Base-by-base conservation (phyloP, 2,797 vertebrate species). In the Oreochromis grahami region DNA sequence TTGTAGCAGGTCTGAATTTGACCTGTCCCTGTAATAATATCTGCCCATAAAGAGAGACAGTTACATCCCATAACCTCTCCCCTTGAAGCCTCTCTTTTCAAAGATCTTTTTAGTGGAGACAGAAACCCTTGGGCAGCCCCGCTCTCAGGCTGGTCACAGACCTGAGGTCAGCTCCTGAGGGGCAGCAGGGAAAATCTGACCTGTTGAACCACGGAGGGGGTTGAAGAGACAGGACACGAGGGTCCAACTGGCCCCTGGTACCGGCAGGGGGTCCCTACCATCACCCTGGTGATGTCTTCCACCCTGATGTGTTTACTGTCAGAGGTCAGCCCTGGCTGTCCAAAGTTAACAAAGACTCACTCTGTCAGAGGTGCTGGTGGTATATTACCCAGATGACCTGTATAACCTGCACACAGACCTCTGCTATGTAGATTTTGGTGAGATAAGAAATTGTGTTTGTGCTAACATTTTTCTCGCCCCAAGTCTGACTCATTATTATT, bases 231-330 rank as follows among this genome's bases (percentile, higher is more conserved):
- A 85, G 91, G 92, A 93, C 91, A 84, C 11, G 36, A 91, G 80
- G 88, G 86, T 72, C 91, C 92, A 85, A 92, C 88, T 92, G 92
- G 91, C 91, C 90, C 90, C 89, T 58, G 82, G 85, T 88, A 79
- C 81, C 15, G 14, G 93, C 92, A 87, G 94, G 94, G 91, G 91
- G 93, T 92, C 89, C 85, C 21, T 68, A 65, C 76, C 84, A 87
- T 93, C 38, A 51, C 88, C 92, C 90, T 89, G 93, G 93, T 79
- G 90, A 95, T 85, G 88, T 87, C 81, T 87, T 93, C 90, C 87
- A 91, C 91, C 93, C 93, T 24, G 84, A 89, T 91, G 94, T 92
- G 90, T 95, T 94, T 93, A 90, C 93, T 94, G 94, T 92, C 92
- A 93, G 91, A 93, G 94, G 93, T 95, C 91, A 93, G 70, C 65